Evolutionary conservation across 1,140 invertebrate genomes (phyloP).

Genomic region (Steinernema feltiae): DNA sequence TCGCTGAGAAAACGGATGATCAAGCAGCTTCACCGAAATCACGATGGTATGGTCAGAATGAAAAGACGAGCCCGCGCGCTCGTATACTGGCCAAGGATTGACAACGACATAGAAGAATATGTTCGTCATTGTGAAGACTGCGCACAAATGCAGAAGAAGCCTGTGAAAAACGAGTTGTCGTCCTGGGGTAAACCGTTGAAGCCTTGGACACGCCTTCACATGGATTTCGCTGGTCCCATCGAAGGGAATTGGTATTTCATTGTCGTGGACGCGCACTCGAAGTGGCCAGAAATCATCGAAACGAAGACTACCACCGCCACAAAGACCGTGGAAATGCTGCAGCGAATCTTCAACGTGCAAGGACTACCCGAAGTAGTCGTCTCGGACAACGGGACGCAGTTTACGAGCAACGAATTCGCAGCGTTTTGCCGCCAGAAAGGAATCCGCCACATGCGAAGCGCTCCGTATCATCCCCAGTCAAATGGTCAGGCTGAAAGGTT

Average conservation of each 20-base stretch:
- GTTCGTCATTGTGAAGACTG: slow-evolving; percentile 60
- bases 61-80: slow-evolving; percentile 58
- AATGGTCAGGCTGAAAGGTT: slow-evolving; percentile 56
- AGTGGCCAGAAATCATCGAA: slow-evolving; percentile 61
- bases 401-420: slow-evolving; percentile 51
- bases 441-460: slow-evolving; percentile 36
- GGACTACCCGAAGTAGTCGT: slow-evolving; percentile 50
- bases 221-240: slow-evolving; percentile 60
- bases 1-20: slow-evolving; percentile 44
- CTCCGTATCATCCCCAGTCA: slow-evolving; percentile 53
- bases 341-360: slow-evolving; percentile 30
- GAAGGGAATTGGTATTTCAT: slow-evolving; percentile 55
- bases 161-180: slow-evolving; percentile 28
- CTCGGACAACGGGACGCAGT: slow-evolving; percentile 57
- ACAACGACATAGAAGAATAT: slow-evolving; percentile 58
- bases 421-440: slow-evolving; percentile 39
- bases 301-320: slow-evolving; percentile 19
- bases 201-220: slow-evolving; percentile 56
- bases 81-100: slow-evolving; percentile 61
- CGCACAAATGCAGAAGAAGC: slow-evolving; percentile 19
- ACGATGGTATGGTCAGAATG: slow-evolving; percentile 60
- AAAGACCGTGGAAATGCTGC: slow-evolving; percentile 18
- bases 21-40: slow-evolving; percentile 57
- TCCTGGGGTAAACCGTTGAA: slow-evolving; percentile 36
- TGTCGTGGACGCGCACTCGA: slow-evolving; percentile 60